Conservation (phyloP, 2,888 invertebrate species). For the Lasioglossum leucozonium region DNA sequence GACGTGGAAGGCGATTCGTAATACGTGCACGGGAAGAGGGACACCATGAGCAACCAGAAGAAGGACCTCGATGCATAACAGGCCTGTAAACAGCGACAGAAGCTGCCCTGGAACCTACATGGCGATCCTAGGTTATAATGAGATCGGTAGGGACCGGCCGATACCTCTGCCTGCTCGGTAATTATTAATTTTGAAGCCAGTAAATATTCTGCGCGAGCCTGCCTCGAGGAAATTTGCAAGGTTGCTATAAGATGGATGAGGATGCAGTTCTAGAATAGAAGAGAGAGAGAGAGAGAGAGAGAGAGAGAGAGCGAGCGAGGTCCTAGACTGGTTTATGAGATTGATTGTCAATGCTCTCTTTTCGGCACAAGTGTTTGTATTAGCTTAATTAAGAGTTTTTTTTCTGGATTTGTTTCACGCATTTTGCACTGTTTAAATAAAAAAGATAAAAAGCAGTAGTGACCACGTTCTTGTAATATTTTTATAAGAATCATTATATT, state of each 20-base stretch:
- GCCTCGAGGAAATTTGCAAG: conserved; percentile 79
- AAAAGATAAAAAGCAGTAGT: too few relatives aligned
- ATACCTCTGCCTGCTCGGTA: conserved; percentile 77
- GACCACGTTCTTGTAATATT: too few relatives aligned
- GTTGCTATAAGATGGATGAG: conserved; percentile 59
- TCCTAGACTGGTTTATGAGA: conserved; percentile 29
- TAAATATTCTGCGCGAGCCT: conserved; percentile 78
- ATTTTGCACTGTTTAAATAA: too few relatives aligned
- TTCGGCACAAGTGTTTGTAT: not conserved
- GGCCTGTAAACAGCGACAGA: conserved; percentile 66
- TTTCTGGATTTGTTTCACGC: too few relatives aligned
- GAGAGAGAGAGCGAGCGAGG: not conserved
- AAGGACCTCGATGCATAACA: conserved; percentile 57
- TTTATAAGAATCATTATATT: too few relatives aligned
- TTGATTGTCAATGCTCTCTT: not conserved
- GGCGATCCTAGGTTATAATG: conserved; percentile 76
- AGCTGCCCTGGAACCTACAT: conserved; percentile 52
- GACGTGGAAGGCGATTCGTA: conserved; percentile 81
- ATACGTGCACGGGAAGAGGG: conserved; percentile 73
- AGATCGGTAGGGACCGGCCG: conserved; percentile 75
- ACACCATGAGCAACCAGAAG: conserved; percentile 63
- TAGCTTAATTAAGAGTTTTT: not conserved
- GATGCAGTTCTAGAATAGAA: not conserved
- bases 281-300: conserved; percentile 4
- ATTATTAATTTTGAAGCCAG: conserved; percentile 82